Percentiles rank a stretch among this genome's conserved stretches.
These are phyloP conservation scores for Dermochelys coriacea DNA, from an alignment of 2,797 vertebrate genomes.

Conservation along the genomic window DNA sequence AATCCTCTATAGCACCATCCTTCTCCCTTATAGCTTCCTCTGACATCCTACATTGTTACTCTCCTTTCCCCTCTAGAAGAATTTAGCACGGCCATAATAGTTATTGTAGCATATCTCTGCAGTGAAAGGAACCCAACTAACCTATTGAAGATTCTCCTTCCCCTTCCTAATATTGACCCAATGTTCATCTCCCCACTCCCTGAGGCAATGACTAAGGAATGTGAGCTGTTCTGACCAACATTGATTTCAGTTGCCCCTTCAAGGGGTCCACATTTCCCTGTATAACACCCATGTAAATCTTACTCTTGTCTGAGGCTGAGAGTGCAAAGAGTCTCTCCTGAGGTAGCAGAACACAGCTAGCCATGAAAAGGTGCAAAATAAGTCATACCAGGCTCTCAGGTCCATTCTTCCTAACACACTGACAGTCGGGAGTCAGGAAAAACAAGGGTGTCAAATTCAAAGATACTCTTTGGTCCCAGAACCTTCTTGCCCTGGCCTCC, in stretches of 20 bases:
- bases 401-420: no score
- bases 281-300: neutral
- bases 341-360: neutral
- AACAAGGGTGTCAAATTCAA: neutral
- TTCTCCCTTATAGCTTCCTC: neutral
- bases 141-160: neutral
- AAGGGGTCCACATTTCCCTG: neutral
- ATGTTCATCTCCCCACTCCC: neutral
- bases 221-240: neutral
- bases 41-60: neutral
- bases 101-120: neutral
- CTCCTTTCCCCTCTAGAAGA: neutral
- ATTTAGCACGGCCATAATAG: neutral
- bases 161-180: neutral
- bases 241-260: neutral
- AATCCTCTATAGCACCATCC: neutral
- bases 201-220: accelerated
- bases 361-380: neutral
- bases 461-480: neutral
- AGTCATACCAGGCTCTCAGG: neutral
- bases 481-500: neutral
- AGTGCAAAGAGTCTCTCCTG: neutral
- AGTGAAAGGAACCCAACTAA: neutral
- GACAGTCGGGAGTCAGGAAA: no score
- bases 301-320: neutral